Evolutionary conservation across 2,888 invertebrate species (phyloP), one percentile per base, ranked within the genome.

Genomic region (Pristionchus exspectatus): DNA sequence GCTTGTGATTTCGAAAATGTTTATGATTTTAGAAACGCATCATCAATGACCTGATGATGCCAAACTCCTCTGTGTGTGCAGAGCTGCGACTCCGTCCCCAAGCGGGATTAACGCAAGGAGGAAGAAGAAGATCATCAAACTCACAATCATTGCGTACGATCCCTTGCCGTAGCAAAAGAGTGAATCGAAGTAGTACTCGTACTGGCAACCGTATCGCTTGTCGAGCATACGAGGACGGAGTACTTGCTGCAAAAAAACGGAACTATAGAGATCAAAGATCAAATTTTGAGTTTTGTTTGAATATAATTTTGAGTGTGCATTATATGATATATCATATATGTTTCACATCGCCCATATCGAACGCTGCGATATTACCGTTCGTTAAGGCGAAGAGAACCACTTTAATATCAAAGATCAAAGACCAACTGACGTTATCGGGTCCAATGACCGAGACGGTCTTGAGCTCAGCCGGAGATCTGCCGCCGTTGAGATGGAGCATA

Each of bases 111-210:
- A n/a, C n/a, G n/a, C n/a, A n/a, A n/a, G n/a, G n/a, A n/a, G n/a
- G n/a, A n/a, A n/a, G n/a, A 44, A 44, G 44, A 66, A 66, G 24
- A 66, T 66, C n/a, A n/a, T 30, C n/a, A 10, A 50, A 59, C 84
- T 85, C 33, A 89, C 89, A n/a, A 81, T 63, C 81, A 89, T 56
- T 0, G 89, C 66, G 66, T 81, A 89, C 4, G 81, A 38, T 81
- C 89, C 89, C 21, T 18, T 81, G n/a, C 21, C 24, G 50, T 16
- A 66, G 83, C 89, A 89, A 83, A 89, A 89, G 50, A 89, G 12
- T 9, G 89, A 81, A 66, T 89, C 89, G 89, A 89, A 89, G 89
- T 83, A 89, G 54, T 63, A 89, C 74, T 89, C 81, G 54, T 81
- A 89, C 27, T 50, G 30, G 83, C 89, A 89, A 16, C 89, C 83